Conservation (phyloP, 2,797 vertebrate genomes). For the Okamejei kenojei region DNA sequence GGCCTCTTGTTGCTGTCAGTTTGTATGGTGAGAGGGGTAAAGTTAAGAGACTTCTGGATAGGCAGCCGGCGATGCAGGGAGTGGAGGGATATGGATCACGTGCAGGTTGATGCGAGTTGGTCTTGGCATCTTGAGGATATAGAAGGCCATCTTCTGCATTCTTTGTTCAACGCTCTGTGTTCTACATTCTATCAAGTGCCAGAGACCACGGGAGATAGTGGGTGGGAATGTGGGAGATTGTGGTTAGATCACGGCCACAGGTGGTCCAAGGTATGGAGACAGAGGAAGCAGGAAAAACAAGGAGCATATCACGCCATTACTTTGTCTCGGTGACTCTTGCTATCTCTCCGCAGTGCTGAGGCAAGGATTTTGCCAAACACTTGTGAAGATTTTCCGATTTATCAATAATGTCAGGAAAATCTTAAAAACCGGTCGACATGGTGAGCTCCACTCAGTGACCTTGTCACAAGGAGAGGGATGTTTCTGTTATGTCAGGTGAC, state of each 20-base stretch:
- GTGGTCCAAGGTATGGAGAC: too few species aligned
- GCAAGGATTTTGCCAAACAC: background rate
- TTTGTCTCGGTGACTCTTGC: background rate
- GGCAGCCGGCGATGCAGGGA: too few species aligned
- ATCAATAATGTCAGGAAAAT: slow-evolving; percentile 31
- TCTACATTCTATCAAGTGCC: background rate
- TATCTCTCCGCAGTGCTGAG: background rate
- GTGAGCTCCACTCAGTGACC: background rate
- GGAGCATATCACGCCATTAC: background rate
- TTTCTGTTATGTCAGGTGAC: slow-evolving; percentile 35
- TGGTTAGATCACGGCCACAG: too few species aligned
- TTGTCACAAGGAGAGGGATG: slow-evolving; percentile 25
- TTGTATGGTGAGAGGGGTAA: too few species aligned
- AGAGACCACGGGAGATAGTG: too few species aligned
- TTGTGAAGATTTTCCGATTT: slow-evolving; percentile 17
- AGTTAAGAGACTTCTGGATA: too few species aligned
- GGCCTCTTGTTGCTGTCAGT: too few species aligned
- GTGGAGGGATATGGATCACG: too few species aligned
- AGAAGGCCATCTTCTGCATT: too few species aligned
- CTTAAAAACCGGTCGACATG: slow-evolving; percentile 11
- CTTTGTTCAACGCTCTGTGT: too few species aligned
- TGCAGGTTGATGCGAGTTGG: too few species aligned
- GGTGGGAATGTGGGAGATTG: background rate
- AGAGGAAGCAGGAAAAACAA: background rate
- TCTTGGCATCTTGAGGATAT: too few species aligned